Evolutionary conservation across 2,113 vertebrate genomes (phyloP).

Genomic region (Rhinopomastus cyanomelas): DNA sequence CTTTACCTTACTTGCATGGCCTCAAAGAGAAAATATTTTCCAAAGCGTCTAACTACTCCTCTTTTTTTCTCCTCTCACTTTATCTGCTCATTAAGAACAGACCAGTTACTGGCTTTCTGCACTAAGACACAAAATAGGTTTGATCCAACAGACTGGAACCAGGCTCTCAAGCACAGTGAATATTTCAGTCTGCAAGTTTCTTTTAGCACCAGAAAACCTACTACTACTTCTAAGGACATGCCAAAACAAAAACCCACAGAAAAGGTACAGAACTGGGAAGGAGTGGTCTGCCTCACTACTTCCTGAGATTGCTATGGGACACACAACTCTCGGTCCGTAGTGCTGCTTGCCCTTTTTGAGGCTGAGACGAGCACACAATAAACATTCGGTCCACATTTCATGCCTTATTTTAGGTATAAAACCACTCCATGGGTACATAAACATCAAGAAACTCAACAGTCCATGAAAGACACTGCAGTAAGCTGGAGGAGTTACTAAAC

Average conservation of each 20-base stretch:
- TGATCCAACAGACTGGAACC: neutral
- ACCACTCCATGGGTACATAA: neutral
- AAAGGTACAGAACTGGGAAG: neutral
- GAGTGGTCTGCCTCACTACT: neutral
- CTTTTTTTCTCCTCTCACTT: no score
- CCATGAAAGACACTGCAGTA: neutral
- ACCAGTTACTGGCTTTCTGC: no score
- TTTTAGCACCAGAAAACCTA: neutral
- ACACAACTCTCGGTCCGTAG: neutral
- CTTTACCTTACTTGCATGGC: no score
- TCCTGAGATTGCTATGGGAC: neutral
- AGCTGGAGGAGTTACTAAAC: slow-evolving; percentile 5
- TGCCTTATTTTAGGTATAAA: neutral
- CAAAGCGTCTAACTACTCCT: no score
- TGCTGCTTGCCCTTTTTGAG: neutral
- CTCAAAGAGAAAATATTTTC: no score
- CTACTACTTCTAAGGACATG: neutral
- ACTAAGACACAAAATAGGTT: no score
- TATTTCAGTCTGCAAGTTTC: neutral
- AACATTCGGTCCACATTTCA: neutral
- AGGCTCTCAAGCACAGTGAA: neutral
- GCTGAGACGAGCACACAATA: neutral
- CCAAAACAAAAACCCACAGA: neutral
- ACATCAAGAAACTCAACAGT: slow-evolving; percentile 13
- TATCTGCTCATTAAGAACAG: no score